Base-by-base conservation (phyloP, 2,888 invertebrate species). In the Drosophila algonquin region DNA sequence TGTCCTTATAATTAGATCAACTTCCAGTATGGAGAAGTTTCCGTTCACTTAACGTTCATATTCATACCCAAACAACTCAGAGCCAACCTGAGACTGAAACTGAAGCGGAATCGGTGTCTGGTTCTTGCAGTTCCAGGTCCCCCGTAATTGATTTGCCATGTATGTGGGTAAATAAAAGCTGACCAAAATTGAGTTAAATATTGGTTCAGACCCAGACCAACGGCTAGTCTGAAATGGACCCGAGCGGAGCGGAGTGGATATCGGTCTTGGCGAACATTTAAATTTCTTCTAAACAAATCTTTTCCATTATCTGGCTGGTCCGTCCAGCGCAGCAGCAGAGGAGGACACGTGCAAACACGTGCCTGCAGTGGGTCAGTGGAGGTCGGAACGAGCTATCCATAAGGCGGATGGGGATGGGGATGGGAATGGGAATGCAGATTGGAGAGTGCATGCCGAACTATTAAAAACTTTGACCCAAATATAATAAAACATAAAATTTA, bases 391-490 rank as follows among this genome's bases (percentile, higher is more conserved):
- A 14, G 61, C 53, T 40, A 50, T 76, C 74, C 58, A 68, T 70
- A 61, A 62, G 81, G 60, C 54, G 14, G 8, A 24, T 16, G 52
- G 44, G 44, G 62, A 53, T 14, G 24, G 5, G 24, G 0, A 24
- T 5, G 24, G 24, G 5, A 3, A 5, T 24, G 24, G 24, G 24
- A 5, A 24, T 24, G 24, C 3, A 5, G 24, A 24, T 24, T 62
- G 30, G 51, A 14, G 47, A 50, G 62, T 75, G 64, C 73, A 77
- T 76, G 77, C 67, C 73, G 69, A 81, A 77, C 89, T 85, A 85
- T 87, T 87, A 81, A 75, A 83, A 89, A 89, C 85, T 89, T 84
- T 85, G 87, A 87, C 85, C 89, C 47, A 89, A 87, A 85, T 87
- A 79, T 77, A 87, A 89, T 78, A 84, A 84, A 84, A 79, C 77